phyloP scores from a whole-genome alignment of 2,797 vertebrate species.

The Hoplostethus atlanticus region DNA sequence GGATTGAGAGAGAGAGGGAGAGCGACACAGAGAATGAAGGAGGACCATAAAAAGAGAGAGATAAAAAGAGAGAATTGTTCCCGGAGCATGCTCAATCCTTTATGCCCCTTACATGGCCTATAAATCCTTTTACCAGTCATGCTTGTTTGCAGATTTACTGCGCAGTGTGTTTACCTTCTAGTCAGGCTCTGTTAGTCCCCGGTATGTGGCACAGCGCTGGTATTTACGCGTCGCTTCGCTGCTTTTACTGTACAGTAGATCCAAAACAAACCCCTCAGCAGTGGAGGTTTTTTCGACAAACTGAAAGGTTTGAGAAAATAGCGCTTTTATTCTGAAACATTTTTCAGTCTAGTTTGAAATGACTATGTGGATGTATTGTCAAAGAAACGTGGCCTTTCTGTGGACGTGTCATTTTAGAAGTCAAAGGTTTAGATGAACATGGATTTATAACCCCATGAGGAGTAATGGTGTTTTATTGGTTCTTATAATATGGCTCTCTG shows the following conservation, averaged over 20 bases:
- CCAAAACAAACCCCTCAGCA: neutral
- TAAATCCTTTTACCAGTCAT: conserved; percentile 14
- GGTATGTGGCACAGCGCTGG: conserved; percentile 25
- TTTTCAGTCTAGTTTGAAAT: neutral
- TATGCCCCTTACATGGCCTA: neutral
- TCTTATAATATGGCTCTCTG: neutral
- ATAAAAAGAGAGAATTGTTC: neutral
- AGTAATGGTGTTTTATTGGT: neutral
- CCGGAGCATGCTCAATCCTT: neutral
- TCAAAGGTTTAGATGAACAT: too few relatives aligned
- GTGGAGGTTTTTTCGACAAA: neutral
- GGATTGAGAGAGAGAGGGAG: neutral
- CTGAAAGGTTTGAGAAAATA: neutral
- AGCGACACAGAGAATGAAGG: neutral
- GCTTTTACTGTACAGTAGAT: conserved; percentile 1
- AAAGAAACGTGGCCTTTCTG: too few relatives aligned
- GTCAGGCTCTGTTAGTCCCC: conserved; percentile 20
- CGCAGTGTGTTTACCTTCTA: conserved; percentile 14
- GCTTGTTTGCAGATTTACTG: conserved; percentile 20
- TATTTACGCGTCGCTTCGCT: conserved; percentile 20
- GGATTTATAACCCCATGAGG: too few relatives aligned
- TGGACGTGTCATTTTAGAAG: too few relatives aligned
- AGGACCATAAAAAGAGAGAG: neutral
- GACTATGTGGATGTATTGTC: too few relatives aligned
- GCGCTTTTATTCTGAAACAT: neutral